These are phyloP conservation scores for Epizoanthus ramosus DNA, from an alignment of 92 coral and sea anemone species.

Conservation along the genomic window DNA sequence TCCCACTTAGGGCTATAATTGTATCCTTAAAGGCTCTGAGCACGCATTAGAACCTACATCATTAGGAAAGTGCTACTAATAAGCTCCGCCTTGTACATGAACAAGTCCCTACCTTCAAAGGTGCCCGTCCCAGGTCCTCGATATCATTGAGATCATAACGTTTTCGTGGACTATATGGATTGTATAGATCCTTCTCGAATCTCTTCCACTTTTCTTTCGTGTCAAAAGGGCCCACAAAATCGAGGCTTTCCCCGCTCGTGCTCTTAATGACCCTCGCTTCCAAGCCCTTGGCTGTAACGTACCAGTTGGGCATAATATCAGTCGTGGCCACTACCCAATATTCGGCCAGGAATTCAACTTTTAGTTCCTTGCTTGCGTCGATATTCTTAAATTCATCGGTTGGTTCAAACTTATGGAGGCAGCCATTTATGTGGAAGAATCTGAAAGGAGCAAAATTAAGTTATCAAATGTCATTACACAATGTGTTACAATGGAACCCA, in stretches of 20 bases:
- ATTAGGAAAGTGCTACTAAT: too few relatives aligned
- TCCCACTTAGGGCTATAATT: too few relatives aligned
- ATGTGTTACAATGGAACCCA: neutral
- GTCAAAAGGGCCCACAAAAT: slow-evolving; percentile 83
- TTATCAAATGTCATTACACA: neutral
- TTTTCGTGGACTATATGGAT: slow-evolving; percentile 81
- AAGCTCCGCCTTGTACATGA: too few relatives aligned
- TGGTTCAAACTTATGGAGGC: slow-evolving; percentile 57
- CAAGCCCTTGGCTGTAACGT: slow-evolving; percentile 87
- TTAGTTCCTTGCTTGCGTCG: slow-evolving; percentile 56
- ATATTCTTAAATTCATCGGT: slow-evolving; percentile 70
- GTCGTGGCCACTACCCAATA: slow-evolving; percentile 88
- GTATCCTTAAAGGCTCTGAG: too few relatives aligned
- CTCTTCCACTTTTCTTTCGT: slow-evolving; percentile 87
- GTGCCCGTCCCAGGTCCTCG: slow-evolving; percentile 40
- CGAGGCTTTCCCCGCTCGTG: slow-evolving; percentile 81
- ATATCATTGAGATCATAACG: slow-evolving; percentile 67
- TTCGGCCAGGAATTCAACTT: slow-evolving; percentile 68
- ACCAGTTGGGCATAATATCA: slow-evolving; percentile 96
- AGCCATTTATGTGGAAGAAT: slow-evolving; percentile 52
- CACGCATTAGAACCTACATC: too few relatives aligned
- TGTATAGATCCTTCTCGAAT: slow-evolving; percentile 58
- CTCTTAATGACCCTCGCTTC: slow-evolving; percentile 83
- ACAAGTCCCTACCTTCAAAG: slow-evolving; percentile 21
- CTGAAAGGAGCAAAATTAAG: neutral